phyloP scores from a whole-genome alignment of 2,888 invertebrate species.

The Petrophora chlorosata region DNA sequence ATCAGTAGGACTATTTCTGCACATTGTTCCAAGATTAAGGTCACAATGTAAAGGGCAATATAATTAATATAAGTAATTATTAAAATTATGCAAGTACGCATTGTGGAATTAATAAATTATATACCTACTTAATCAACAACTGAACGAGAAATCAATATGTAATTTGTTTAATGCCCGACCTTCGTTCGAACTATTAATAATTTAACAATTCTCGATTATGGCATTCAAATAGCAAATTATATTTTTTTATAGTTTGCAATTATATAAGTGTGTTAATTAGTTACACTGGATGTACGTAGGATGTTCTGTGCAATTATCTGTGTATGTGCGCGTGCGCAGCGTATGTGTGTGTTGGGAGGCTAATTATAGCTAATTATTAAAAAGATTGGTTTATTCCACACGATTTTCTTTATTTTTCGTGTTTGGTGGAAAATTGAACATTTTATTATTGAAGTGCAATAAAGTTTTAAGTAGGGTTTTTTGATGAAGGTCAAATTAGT shows the following conservation, averaged over 20 bases:
- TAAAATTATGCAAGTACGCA: conserved; percentile 39
- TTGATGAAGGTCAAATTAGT: background rate
- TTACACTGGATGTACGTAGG: conserved; percentile 32
- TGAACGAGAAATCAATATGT: conserved; percentile 58
- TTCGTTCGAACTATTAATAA: conserved; percentile 56
- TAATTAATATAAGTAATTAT: conserved; percentile 38
- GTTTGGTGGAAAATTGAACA: conserved; percentile 3
- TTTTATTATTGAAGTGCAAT: background rate
- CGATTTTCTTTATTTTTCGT: conserved; percentile 21
- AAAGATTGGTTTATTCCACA: conserved; percentile 28
- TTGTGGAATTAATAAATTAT: conserved; percentile 47
- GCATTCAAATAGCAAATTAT: conserved; percentile 65
- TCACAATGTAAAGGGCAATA: conserved; percentile 35
- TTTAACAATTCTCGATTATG: conserved; percentile 68
- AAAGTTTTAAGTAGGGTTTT: background rate
- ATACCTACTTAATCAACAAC: conserved; percentile 42
- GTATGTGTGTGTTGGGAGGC: conserved; percentile 26
- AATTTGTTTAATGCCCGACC: conserved; percentile 61
- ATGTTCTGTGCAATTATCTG: conserved; percentile 39
- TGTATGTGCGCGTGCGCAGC: conserved; percentile 18
- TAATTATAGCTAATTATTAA: conserved; percentile 36
- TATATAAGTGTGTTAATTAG: conserved; percentile 50
- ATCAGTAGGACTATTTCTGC: conserved; percentile 3
- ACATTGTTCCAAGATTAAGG: conserved; percentile 9
- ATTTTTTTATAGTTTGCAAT: conserved; percentile 57